Percentiles rank a stretch among this genome's conserved stretches.
phyloP scores from a whole-genome alignment of 1,140 invertebrate genomes.

The Pissodes strobi region DNA sequence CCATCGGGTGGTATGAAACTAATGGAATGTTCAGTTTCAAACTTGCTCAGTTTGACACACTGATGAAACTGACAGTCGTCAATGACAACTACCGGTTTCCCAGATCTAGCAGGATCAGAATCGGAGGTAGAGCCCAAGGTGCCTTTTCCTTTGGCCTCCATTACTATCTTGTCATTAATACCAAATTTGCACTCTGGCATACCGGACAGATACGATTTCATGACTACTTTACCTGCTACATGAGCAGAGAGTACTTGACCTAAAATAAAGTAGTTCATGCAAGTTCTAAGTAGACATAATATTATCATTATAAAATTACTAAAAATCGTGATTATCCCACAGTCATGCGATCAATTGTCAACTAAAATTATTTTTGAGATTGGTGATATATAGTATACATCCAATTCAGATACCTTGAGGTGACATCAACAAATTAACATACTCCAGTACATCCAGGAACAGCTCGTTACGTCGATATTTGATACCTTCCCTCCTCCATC shows the following conservation, averaged over 20 bases:
- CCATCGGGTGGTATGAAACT: conserved; percentile 99
- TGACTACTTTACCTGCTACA: conserved; percentile 98
- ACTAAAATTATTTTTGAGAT: too few relatives aligned
- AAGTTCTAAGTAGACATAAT: background rate
- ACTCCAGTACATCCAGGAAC: conserved; percentile 98
- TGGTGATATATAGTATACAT: too few relatives aligned
- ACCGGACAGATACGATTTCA: conserved; percentile 99
- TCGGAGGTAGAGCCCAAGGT: conserved; percentile 73
- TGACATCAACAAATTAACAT: conserved; percentile 99
- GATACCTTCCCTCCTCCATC: conserved; percentile 99
- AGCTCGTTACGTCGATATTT: conserved; percentile 99
- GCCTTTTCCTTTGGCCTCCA: conserved; percentile 93
- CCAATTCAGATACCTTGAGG: conserved; percentile 98
- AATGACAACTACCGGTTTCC: conserved; percentile 96
- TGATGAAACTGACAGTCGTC: conserved; percentile 99
- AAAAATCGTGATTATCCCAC: too few relatives aligned
- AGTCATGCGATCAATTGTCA: too few relatives aligned
- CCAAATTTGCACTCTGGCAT: conserved; percentile 99
- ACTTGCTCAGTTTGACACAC: conserved; percentile 99
- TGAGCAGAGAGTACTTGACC: conserved; percentile 98
- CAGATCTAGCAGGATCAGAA: conserved; percentile 81
- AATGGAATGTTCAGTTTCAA: conserved; percentile 99
- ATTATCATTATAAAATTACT: conserved; percentile 8
- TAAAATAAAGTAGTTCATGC: too few relatives aligned
- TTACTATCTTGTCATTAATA: conserved; percentile 99